Conservation (phyloP, 1,140 invertebrate genomes). For the Diploscapter pachys region DNA sequence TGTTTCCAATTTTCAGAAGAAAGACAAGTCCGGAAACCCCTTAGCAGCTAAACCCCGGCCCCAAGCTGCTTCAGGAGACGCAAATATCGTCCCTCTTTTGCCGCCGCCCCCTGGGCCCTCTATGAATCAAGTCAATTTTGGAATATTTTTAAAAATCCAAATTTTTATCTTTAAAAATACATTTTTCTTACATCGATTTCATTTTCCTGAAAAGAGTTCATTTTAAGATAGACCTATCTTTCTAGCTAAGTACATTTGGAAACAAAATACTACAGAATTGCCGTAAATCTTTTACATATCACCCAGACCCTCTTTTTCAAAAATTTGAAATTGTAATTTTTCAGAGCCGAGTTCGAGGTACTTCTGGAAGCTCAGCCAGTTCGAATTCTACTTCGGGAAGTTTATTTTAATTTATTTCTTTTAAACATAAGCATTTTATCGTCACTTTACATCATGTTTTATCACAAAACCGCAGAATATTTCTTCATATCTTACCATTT, state of each 20-base stretch:
- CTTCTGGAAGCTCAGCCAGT: too few relatives aligned
- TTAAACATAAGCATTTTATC: too few relatives aligned
- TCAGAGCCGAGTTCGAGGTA: too few relatives aligned
- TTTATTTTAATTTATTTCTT: too few relatives aligned
- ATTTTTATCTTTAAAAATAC: background rate
- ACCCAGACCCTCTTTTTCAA: too few relatives aligned
- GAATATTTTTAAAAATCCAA: slow-evolving; percentile 1
- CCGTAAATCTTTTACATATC: background rate
- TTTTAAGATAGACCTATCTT: background rate
- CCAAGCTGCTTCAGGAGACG: slow-evolving; percentile 16
- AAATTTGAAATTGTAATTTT: too few relatives aligned
- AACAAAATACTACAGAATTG: background rate
- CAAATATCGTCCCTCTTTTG: slow-evolving; percentile 44
- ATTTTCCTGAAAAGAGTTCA: background rate
- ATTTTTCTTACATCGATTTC: background rate
- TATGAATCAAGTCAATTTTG: background rate
- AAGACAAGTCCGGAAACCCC: slow-evolving; percentile 23
- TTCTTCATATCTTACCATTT: too few relatives aligned
- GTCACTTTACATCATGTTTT: too few relatives aligned
- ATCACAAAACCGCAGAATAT: too few relatives aligned
- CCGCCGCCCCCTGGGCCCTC: slow-evolving; percentile 50
- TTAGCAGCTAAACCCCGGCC: slow-evolving; percentile 25
- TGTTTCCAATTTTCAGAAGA: slow-evolving; percentile 22
- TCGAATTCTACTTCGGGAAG: too few relatives aligned
- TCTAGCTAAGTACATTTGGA: background rate